Percentiles rank a stretch among this genome's conserved stretches.
Conservation (phyloP, 2,888 invertebrate genomes). For the Lasius fuliginosus region DNA sequence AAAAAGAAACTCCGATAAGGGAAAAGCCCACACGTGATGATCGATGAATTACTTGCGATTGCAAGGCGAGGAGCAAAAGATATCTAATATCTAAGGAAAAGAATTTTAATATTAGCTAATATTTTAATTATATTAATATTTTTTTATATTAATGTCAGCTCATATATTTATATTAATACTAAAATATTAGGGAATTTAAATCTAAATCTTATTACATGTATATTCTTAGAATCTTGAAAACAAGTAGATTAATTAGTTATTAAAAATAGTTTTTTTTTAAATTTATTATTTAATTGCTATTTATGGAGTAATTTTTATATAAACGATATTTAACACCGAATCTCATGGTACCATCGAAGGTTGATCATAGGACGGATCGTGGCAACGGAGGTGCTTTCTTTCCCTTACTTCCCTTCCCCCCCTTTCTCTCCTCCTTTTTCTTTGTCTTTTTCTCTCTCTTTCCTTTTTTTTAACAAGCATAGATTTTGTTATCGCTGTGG, state of each 20-base stretch:
- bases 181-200: background rate
- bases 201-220: background rate
- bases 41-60: no score
- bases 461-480: conserved; percentile 73
- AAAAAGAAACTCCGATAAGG: background rate
- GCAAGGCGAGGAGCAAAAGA: no score
- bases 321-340: background rate
- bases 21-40: background rate
- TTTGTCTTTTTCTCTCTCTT: conserved; percentile 30
- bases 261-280: no score
- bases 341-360: background rate
- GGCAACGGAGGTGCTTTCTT: background rate
- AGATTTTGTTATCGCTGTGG: conserved; percentile 82
- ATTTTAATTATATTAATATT: no score
- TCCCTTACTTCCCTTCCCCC: background rate
- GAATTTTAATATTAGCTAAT: no score
- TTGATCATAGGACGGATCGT: background rate
- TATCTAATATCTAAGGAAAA: background rate
- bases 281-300: no score
- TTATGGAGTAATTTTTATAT: background rate
- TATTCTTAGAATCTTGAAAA: background rate
- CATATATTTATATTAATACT: no score
- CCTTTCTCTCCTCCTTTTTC: conserved; percentile 31
- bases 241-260: background rate
- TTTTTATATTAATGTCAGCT: no score